phyloP scores from a whole-genome alignment of 1,140 invertebrate species.

The Bombus haemorrhoidalis region DNA sequence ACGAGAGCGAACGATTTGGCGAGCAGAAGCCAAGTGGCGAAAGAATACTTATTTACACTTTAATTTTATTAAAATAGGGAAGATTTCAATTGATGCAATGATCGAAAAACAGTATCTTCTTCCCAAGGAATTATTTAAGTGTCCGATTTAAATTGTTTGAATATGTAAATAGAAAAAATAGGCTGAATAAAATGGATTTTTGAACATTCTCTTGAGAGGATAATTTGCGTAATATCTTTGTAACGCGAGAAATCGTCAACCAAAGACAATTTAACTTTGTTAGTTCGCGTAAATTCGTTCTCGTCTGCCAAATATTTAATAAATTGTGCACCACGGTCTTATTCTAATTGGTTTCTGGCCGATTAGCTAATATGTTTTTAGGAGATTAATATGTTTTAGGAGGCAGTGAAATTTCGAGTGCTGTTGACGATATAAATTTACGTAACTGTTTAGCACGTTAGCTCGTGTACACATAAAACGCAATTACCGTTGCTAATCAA shows the following conservation, averaged over 20 bases:
- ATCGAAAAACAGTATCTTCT: too few species aligned
- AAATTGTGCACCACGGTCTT: background rate
- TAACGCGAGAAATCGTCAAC: background rate
- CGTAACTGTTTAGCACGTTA: background rate
- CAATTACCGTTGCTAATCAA: slow-evolving; percentile 34
- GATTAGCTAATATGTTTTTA: background rate
- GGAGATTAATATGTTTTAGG: background rate
- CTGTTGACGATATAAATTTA: slow-evolving; percentile 1
- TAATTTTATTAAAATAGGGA: too few species aligned
- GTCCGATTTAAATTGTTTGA: background rate
- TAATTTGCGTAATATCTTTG: background rate
- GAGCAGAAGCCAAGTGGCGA: too few species aligned
- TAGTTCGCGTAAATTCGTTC: background rate
- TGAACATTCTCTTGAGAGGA: too few species aligned
- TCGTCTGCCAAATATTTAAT: background rate
- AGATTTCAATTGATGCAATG: too few species aligned
- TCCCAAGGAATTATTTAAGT: too few species aligned
- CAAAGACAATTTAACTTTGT: background rate
- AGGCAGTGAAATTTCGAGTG: background rate
- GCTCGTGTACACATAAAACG: background rate
- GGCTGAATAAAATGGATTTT: background rate
- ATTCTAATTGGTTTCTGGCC: background rate
- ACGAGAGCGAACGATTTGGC: too few species aligned
- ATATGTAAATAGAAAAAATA: too few species aligned
- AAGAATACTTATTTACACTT: too few species aligned